Evolutionary conservation across 1,140 invertebrate species (phyloP), one percentile per base, ranked within the genome.

Genomic region (Danaus melanippus): DNA sequence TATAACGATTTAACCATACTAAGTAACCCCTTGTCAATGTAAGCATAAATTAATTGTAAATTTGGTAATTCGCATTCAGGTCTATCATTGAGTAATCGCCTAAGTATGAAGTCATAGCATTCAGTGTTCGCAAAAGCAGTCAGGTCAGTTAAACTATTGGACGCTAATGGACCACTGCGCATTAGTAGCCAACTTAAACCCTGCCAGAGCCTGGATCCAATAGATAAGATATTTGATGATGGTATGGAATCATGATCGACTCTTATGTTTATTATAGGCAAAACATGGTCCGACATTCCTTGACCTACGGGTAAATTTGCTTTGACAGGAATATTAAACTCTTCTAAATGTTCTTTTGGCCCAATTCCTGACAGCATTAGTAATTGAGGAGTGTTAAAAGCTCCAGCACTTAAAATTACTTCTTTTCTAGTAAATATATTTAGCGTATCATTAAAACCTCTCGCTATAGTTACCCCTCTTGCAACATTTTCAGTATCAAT

Each of bases 311-410:
- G 88, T 4, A 92, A 71, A 65, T 93, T 88, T 53, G 89, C 84
- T 12, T 90, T 82, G 0, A 92, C 87, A 21, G 89, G 78, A 40
- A 92, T 91, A 6, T 67, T 66, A 69, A 86, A 88, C 79, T 80
- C 87, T 80, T 70, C 57, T 10, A 90, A 69, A 52, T 92, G 89
- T 11, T 91, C 81, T 17, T 80, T 86, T 12, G 92, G 92, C 0
- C 93, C 93, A 10, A 95, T 83, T 2, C 93, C 93, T 10, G 92
- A 93, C n/a, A 93, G 78, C 91, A 93, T 91, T 0, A 95, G 76
- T 9, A 95, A 70, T 66, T 94, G 91, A 8, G 93, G 91, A 12
- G 92, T 90, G 60, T 92, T 92, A 40, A 94, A 81, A 0, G 92
- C 67, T 0, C 93, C 93, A 10, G 91, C 92, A 41, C 90, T 91